Evolutionary conservation across 1,140 invertebrate species (phyloP).

Genomic region (Notospermus geniculatus): DNA sequence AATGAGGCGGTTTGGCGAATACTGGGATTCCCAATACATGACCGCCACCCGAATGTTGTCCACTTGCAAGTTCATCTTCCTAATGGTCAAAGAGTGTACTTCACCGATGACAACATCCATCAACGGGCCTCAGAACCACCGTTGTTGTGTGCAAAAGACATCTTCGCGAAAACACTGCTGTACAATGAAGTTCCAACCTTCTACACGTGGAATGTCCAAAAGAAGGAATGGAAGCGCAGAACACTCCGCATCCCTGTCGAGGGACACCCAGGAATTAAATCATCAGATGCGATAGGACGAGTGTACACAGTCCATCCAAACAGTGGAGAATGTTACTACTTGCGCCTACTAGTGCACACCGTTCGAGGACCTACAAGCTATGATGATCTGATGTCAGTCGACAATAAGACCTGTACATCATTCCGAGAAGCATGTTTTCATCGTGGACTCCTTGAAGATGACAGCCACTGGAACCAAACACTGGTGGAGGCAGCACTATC

Average conservation of each 20-base stretch:
- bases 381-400: neutral
- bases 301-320: no score
- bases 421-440: neutral
- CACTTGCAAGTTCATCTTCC: conserved; percentile 15
- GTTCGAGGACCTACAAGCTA: neutral
- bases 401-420: neutral
- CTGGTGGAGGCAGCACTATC: neutral
- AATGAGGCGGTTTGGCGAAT: conserved; percentile 17
- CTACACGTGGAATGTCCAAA: conserved; percentile 37
- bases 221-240: conserved; percentile 13
- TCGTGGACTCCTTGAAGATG: neutral
- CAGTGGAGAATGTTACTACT: neutral
- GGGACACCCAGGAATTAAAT: neutral
- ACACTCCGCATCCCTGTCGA: neutral
- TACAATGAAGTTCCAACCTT: conserved; percentile 41
- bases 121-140: conserved; percentile 49
- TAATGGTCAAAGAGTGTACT: conserved; percentile 19
- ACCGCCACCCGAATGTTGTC: conserved; percentile 10
- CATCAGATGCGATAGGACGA: neutral
- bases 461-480: neutral
- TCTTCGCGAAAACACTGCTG: conserved; percentile 38
- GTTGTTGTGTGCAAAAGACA: conserved; percentile 21
- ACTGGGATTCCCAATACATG: conserved; percentile 15
- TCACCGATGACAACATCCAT: conserved; percentile 22
- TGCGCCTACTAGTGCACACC: neutral